Evolutionary conservation across 2,888 invertebrate species (phyloP), one percentile per base, ranked within the genome.

Genomic region (Dendrolimus houi): DNA sequence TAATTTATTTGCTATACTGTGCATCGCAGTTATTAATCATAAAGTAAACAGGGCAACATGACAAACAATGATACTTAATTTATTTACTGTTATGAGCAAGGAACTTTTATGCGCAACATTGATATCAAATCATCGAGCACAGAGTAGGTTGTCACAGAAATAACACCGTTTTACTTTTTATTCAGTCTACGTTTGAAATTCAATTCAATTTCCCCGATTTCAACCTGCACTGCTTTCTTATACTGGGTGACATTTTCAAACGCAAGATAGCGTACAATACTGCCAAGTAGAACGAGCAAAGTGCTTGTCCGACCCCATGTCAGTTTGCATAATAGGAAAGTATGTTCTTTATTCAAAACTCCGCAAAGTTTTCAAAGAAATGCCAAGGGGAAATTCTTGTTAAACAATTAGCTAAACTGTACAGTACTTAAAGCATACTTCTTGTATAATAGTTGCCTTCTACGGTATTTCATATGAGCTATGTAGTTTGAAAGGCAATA

Each of bases 141-240:
- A 14, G 14, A 14, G 14, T 14, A 14, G 14, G 42, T 10, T 42
- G 42, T 42, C 42, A 10, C 8, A 47, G 9, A 12, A 47, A 47
- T 47, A 47, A 47, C 47, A 47, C 12, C 47, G 0, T 47, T 10
- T 47, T 47, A 29, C 29, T n/a, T n/a, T n/a, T n/a, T n/a, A 29
- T 29, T 47, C 12, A 47, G 9, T 47, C 47, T 71, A 75, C 69
- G 62, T 66, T 67, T 62, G 64, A 66, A 66, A 74, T 71, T 72
- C 73, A 69, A 81, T 81, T 79, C 78, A 81, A 82, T 82, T 81
- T 81, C 72, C 77, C 70, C 69, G 72, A 75, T 75, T 71, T 69
- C 67, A 61, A 64, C 64, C 64, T 63, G 62, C 61, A 65, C 64
- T 63, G 57, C 47, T 47, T 47, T 47, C 9, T 29, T 47, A 12